A percentile compares a stretch with the other conserved stretches of the same genome.
Conservation (phyloP, 1,140 invertebrate genomes). For the Papilio polyxenes region DNA sequence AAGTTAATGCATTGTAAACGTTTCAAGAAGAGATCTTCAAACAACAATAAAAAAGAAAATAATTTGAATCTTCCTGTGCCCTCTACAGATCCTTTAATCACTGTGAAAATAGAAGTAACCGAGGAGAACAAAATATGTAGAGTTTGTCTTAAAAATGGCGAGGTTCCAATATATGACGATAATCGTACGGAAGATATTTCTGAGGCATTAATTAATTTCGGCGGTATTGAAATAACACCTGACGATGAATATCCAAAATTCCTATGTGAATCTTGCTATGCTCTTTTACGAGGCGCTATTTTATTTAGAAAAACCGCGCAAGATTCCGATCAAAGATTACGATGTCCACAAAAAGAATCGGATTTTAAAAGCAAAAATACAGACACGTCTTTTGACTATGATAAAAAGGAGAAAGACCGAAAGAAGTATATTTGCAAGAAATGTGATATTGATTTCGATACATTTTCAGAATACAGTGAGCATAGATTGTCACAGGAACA, state of each 20-base stretch:
- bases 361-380: conserved; percentile 41
- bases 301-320: conserved; percentile 64
- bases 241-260: conserved; percentile 65
- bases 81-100: conserved; percentile 14
- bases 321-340: conserved; percentile 63
- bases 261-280: conserved; percentile 63
- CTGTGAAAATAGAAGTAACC: conserved; percentile 46
- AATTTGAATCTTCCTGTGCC: conserved; percentile 18
- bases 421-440: conserved; percentile 45
- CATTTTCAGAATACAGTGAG: conserved; percentile 54
- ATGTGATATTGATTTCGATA: conserved; percentile 52
- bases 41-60: conserved; percentile 37
- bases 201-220: conserved; percentile 56
- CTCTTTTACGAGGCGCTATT: conserved; percentile 64
- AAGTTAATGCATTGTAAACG: conserved; percentile 39
- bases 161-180: conserved; percentile 61
- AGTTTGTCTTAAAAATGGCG: conserved; percentile 67
- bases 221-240: conserved; percentile 54
- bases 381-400: conserved; percentile 35
- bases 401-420: conserved; percentile 32
- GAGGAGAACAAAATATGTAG: conserved; percentile 52
- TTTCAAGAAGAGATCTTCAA: conserved; percentile 20
- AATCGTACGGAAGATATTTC: conserved; percentile 50
- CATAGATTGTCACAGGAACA: conserved; percentile 66
- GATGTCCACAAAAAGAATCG: conserved; percentile 45